Evolutionary conservation across 2,888 invertebrate genomes (phyloP), one percentile per base, ranked within the genome.

Genomic region (Lepidocyrtoides sp.): DNA sequence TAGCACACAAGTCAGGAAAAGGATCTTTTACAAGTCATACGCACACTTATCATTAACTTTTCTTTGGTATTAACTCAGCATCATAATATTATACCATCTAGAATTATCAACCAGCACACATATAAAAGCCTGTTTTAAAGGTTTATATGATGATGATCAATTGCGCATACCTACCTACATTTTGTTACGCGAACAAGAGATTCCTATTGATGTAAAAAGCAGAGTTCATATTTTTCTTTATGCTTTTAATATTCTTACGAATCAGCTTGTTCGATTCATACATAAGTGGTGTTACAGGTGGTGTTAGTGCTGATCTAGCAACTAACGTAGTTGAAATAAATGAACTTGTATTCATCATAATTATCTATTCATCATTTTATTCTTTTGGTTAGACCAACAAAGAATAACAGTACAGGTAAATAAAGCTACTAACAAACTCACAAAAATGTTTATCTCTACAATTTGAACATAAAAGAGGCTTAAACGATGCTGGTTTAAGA

Each of bases 1-100:
- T 57, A 3, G 23, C 20, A 17, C 29, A n/a, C 41, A 85, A 75
- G 72, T 75, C 85, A 85, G 85, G 85, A 85, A 85, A 72, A 75
- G 69, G 69, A 36, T 36, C 36, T 36, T 7, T 7, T 36, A 36
- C n/a, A 4, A 4, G 36, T 36, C 36, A 36, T 36, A 36, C 36
- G 2, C 7, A 36, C 36, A 7, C 23, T 69, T 48, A 48, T 4
- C 48, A n/a, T n/a, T n/a, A n/a, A n/a, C n/a, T n/a, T n/a, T 36
- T 8, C 36, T 36, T 36, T 36, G 10, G 4, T 14, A 48, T 48
- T 48, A 7, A 48, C 44, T 8, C 44, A 7, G 44, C 44, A 48
- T 48, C 36, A 36, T 36, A 36, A 36, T 36, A 36, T 36, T 8
- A 8, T 36, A 5, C 4, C 36, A 36, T 8, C 36, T 5, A 36